phyloP scores from a whole-genome alignment of 2,113 vertebrate species.

The Tyto alba region DNA sequence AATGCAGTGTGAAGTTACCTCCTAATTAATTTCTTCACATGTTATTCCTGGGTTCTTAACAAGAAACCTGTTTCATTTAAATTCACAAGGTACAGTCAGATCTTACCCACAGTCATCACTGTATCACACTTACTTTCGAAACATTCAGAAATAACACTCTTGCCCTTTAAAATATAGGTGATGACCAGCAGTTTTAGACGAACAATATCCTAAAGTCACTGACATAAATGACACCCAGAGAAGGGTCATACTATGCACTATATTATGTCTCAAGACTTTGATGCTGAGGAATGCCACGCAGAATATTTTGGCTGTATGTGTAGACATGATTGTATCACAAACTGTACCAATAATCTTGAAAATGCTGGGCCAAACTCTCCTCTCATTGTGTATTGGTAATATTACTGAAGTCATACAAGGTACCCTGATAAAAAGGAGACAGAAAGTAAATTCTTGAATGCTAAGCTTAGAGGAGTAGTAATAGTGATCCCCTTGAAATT shows the following conservation, averaged over 20 bases:
- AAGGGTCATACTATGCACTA: not conserved
- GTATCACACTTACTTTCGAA: not conserved
- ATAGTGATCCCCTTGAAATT: not conserved
- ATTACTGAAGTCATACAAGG: not conserved
- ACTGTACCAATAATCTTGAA: not conserved
- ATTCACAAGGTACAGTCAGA: not conserved
- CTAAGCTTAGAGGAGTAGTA: not conserved
- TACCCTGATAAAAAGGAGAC: rapidly evolving
- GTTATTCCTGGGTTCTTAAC: not conserved
- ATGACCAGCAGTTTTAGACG: not conserved
- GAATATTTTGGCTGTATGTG: not conserved
- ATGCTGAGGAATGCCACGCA: not conserved
- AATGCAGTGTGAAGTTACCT: not conserved
- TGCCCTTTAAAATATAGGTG: not conserved
- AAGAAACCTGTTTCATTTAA: not conserved
- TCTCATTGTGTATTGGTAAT: not conserved
- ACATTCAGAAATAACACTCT: not conserved
- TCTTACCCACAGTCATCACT: not conserved
- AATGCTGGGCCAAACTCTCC: not conserved
- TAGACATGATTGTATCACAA: not conserved
- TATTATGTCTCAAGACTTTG: not conserved
- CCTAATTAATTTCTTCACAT: not conserved
- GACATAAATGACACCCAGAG: not conserved
- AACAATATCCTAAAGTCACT: not conserved
- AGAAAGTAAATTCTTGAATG: not conserved